phyloP scores from a whole-genome alignment of 2,113 vertebrate genomes.

The Triplophysa tibetana region DNA sequence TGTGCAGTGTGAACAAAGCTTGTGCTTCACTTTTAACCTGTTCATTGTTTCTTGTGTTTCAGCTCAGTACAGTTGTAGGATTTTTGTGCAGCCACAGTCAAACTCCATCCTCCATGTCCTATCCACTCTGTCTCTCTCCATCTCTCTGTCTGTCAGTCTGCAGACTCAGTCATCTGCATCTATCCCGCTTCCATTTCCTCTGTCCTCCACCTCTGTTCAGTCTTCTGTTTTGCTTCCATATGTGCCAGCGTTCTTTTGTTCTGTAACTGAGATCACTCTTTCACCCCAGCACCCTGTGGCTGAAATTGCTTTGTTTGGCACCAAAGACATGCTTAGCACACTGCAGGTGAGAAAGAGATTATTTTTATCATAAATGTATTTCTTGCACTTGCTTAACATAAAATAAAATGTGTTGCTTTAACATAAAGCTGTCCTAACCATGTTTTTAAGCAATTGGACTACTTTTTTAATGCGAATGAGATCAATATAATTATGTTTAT shows the following conservation, averaged over 20 bases:
- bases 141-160: constrained; percentile 41
- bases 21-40: background rate
- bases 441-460: no score
- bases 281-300: constrained; percentile 22
- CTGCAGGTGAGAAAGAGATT: constrained; percentile 27
- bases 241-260: constrained; percentile 26
- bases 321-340: constrained; percentile 27
- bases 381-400: no score
- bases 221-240: constrained; percentile 27
- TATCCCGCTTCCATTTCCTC: background rate
- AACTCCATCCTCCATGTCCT: constrained; percentile 47
- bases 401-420: background rate
- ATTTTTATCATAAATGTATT: background rate
- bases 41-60: constrained; percentile 20
- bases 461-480: no score
- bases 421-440: no score
- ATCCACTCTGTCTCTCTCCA: constrained; percentile 22
- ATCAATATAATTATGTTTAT: no score
- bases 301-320: constrained; percentile 37
- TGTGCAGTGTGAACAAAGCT: background rate
- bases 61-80: constrained; percentile 47
- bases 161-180: constrained; percentile 18
- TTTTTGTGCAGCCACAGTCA: constrained; percentile 30
- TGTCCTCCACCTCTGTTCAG: constrained; percentile 20
- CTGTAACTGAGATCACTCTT: constrained; percentile 4